These are phyloP conservation scores for Sylvietta virens DNA, from an alignment of 2,113 vertebrate genomes.

Conservation along the genomic window DNA sequence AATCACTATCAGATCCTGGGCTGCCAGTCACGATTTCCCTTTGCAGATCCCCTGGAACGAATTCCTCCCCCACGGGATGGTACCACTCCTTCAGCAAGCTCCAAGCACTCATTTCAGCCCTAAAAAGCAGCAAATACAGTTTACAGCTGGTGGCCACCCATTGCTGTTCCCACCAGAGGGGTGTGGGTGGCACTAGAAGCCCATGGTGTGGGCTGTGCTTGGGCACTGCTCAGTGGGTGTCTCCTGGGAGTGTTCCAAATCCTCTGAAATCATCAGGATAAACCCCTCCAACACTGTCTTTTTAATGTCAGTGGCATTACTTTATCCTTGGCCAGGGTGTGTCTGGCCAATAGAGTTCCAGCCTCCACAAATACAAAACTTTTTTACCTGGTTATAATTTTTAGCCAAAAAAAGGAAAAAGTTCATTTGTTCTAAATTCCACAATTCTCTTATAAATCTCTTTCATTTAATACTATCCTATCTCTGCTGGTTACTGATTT, in stretches of 20 bases:
- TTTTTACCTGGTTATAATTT: neutral
- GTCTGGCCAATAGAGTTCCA: neutral
- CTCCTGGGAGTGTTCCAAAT: neutral
- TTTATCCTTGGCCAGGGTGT: neutral
- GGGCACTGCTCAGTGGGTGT: neutral
- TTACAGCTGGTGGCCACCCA: neutral
- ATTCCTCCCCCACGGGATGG: neutral
- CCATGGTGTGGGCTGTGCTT: rapidly evolving
- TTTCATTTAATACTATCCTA: neutral
- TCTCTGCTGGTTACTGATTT: neutral
- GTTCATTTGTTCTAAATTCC: neutral
- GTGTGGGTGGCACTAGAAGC: neutral
- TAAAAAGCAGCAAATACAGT: neutral
- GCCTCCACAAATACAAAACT: neutral
- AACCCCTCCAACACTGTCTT: neutral
- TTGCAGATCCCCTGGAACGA: neutral
- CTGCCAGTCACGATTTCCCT: neutral
- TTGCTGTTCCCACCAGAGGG: rapidly evolving
- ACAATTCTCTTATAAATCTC: neutral
- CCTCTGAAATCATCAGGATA: neutral
- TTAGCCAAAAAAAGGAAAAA: neutral
- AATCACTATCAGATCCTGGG: neutral
- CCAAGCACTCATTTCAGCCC: rapidly evolving
- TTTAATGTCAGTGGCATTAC: neutral
- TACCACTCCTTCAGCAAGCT: neutral